Percentiles rank a stretch among this genome's conserved stretches.
These are phyloP conservation scores for Leptopilina myrica DNA, from an alignment of 2,888 invertebrate genomes.

Conservation along the genomic window DNA sequence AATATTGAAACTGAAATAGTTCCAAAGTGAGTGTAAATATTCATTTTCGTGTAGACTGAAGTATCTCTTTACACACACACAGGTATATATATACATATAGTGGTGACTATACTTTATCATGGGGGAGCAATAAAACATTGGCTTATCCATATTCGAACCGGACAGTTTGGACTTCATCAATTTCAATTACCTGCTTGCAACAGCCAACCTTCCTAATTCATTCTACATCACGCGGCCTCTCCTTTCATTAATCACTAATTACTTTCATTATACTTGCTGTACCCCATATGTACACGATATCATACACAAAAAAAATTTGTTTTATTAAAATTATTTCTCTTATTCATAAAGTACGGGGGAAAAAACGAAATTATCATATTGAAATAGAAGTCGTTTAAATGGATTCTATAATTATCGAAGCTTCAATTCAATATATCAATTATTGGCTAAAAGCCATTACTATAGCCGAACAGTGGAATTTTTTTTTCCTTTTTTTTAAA, in stretches of 20 bases:
- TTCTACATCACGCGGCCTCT: slow-evolving; percentile 1
- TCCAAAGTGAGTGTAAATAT: slow-evolving; percentile 36
- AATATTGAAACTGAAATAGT: slow-evolving; percentile 28
- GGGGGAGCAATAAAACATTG: slow-evolving; percentile 29
- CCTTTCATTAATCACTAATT: slow-evolving; percentile 23
- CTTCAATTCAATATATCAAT: background rate
- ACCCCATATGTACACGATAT: background rate
- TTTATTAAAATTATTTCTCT: background rate
- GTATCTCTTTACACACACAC: slow-evolving; percentile 8
- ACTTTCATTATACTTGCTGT: slow-evolving; percentile 13
- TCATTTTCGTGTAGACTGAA: slow-evolving; percentile 20
- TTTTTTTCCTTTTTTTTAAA: background rate
- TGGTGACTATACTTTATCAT: background rate
- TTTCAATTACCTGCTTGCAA: slow-evolving; percentile 31
- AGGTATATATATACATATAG: background rate
- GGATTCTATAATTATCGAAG: background rate
- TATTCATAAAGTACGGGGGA: background rate
- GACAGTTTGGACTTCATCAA: slow-evolving; percentile 38
- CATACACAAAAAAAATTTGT: background rate
- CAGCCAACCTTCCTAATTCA: slow-evolving; percentile 23
- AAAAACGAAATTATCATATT: background rate
- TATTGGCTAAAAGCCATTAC: background rate
- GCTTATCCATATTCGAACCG: slow-evolving; percentile 30
- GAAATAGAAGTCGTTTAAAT: background rate
- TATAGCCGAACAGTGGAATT: background rate